Base-by-base conservation (phyloP, 1,140 invertebrate genomes). In the Solenopsis invicta region DNA sequence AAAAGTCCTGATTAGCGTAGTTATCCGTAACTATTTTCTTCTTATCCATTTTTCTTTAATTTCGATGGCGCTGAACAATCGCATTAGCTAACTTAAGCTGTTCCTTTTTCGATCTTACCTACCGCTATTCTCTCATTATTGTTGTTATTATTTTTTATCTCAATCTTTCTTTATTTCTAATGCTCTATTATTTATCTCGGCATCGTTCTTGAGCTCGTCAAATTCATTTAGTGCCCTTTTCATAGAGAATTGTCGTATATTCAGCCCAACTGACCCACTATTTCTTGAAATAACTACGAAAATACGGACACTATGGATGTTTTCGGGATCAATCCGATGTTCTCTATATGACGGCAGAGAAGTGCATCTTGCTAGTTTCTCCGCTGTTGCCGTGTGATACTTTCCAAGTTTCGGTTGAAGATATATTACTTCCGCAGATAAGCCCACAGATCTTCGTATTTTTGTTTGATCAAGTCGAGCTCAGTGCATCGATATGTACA, bases 381-480 rank as follows among this genome's bases (percentile, higher is more conserved):
- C 52, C 62, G 48, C 52, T 13, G 41, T 81, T 71, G 52, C 78
- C 48, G 56, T 24, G 37, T 56, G 76, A 76, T 88, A 88, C 87
- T 88, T 88, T 61, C 75, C 9, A 90, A 90, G 74, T 90, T 88
- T 88, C 16, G 10, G 56, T 56, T 18, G 34, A 48, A 87, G 87
- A 91, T 91, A 90, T 90, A 90, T 90, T 81, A 88, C 78, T 88
- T 90, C 74, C 90, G 66, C 21, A 56, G 87, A 61, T 62, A 48
- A 90, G 50, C 48, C 48, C 61, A 41, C 61, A 59, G 72, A 86
- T 90, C 54, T 72, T 85, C 66, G 54, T 59, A 89, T 89, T 85
- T 80, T 75, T 85, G 81, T 90, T 90, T 90, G 74, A 89, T 89
- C 89, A 72, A 89, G 54, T 80, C 56, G 54, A 85, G 16, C n/a